These are phyloP conservation scores for Pseudoips prasinana DNA, from an alignment of 2,888 invertebrate species.

Conservation along the genomic window DNA sequence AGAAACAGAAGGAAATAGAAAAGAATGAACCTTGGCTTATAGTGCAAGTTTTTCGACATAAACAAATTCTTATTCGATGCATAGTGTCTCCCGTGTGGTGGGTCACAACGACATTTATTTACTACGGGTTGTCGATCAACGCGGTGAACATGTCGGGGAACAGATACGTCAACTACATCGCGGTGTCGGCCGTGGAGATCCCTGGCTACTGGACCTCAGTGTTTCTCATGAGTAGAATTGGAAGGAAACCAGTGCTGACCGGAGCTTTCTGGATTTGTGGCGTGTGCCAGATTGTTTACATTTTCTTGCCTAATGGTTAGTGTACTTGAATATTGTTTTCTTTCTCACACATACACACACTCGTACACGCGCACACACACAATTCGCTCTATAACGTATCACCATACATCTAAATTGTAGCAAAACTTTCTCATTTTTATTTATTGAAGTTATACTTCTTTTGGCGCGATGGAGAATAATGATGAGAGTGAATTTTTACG, in stretches of 20 bases:
- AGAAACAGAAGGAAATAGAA: conserved; percentile 14
- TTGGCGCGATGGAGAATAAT: too few relatives aligned
- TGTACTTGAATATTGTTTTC: background rate
- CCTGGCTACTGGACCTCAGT: conserved; percentile 85
- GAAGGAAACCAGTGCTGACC: conserved; percentile 82
- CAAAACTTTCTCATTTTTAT: too few relatives aligned
- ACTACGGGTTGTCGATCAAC: conserved; percentile 85
- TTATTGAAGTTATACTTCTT: too few relatives aligned
- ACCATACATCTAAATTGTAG: too few relatives aligned
- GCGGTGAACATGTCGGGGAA: conserved; percentile 84
- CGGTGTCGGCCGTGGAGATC: conserved; percentile 84
- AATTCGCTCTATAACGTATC: too few relatives aligned
- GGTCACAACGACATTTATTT: conserved; percentile 85
- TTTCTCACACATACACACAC: too few relatives aligned
- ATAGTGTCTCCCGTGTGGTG: conserved; percentile 78
- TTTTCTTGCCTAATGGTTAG: conserved; percentile 77
- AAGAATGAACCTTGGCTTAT: conserved; percentile 50
- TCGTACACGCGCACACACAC: too few relatives aligned
- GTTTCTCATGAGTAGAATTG: conserved; percentile 81
- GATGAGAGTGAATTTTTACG: too few relatives aligned
- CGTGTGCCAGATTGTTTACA: conserved; percentile 77
- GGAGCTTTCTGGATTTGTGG: conserved; percentile 82
- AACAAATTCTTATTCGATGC: conserved; percentile 41
- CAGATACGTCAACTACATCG: conserved; percentile 84
- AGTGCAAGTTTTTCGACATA: conserved; percentile 47